Evolutionary conservation across 1,140 invertebrate genomes (phyloP).

Genomic region (Melanaphis sacchari): DNA sequence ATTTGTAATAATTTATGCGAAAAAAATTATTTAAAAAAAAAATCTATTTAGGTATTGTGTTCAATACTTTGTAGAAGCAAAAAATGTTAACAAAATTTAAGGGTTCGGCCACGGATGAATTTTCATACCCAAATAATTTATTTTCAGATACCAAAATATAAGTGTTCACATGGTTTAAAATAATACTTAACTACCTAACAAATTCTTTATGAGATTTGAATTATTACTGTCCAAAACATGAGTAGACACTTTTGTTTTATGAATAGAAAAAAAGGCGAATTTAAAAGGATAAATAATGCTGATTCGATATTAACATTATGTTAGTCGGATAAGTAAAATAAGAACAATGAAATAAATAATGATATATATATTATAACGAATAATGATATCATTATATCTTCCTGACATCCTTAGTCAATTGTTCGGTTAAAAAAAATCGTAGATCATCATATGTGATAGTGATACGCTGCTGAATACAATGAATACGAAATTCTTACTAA

Average conservation of each 20-base stretch:
- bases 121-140: background rate
- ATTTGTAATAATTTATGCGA: background rate
- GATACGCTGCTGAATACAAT: background rate
- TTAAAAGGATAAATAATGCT: background rate
- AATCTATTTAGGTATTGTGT: background rate
- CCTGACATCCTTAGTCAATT: conserved; percentile 21
- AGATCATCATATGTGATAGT: background rate
- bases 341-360: conserved; percentile 39
- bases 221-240: background rate
- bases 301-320: conserved; percentile 1
- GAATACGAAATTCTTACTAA: conserved; percentile 10
- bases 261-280: background rate
- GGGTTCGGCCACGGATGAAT: background rate
- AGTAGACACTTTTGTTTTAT: background rate
- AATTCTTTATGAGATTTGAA: background rate
- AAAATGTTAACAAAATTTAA: background rate
- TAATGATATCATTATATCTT: conserved; percentile 16
- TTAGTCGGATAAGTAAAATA: background rate
- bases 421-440: background rate
- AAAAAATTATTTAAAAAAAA: background rate
- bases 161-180: background rate
- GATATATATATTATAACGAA: conserved; percentile 4
- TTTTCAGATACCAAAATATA: background rate
- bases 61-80: background rate
- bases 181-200: background rate